A percentile compares a stretch with the other conserved stretches of the same genome.
These are phyloP conservation scores for Hydrozoanthus tunicans DNA, from an alignment of 64 coral and sea anemone genomes.

Conservation along the genomic window DNA sequence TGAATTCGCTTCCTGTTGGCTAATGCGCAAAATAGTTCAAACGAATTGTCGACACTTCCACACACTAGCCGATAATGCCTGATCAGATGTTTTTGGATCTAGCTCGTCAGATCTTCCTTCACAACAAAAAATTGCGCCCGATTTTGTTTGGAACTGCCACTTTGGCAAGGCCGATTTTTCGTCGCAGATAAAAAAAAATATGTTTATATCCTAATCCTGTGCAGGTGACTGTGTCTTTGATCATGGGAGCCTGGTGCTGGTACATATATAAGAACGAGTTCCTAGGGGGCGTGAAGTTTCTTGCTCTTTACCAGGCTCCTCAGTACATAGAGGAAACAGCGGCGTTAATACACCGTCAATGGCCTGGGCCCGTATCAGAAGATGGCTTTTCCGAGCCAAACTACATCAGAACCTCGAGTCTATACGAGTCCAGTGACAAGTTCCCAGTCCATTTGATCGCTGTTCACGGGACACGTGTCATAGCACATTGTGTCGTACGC, in stretches of 20 bases:
- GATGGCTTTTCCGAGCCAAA: conserved; percentile 57
- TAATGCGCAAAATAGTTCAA: no score
- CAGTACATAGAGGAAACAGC: conserved; percentile 36
- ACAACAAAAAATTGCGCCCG: no score
- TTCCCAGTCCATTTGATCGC: conserved; percentile 78
- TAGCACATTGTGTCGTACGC: conserved; percentile 49
- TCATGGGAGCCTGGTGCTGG: conserved; percentile 31
- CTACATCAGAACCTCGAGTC: conserved; percentile 61
- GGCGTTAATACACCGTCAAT: conserved; percentile 49
- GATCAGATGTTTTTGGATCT: no score
- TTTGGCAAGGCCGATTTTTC: neutral
- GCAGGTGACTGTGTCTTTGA: conserved; percentile 3
- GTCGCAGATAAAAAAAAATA: neutral
- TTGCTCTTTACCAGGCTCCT: conserved; percentile 46
- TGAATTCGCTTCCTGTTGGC: no score
- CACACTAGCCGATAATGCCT: no score
- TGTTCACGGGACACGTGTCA: conserved; percentile 1
- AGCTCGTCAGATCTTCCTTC: no score
- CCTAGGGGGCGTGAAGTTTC: conserved; percentile 5
- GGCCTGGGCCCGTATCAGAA: conserved; percentile 51
- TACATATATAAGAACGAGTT: neutral
- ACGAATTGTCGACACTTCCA: no score
- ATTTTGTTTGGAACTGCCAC: neutral
- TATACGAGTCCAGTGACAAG: conserved; percentile 63
- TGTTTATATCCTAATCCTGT: neutral